Evolutionary conservation across 2,797 vertebrate genomes (phyloP).

Genomic region (Scleropages formosus): DNA sequence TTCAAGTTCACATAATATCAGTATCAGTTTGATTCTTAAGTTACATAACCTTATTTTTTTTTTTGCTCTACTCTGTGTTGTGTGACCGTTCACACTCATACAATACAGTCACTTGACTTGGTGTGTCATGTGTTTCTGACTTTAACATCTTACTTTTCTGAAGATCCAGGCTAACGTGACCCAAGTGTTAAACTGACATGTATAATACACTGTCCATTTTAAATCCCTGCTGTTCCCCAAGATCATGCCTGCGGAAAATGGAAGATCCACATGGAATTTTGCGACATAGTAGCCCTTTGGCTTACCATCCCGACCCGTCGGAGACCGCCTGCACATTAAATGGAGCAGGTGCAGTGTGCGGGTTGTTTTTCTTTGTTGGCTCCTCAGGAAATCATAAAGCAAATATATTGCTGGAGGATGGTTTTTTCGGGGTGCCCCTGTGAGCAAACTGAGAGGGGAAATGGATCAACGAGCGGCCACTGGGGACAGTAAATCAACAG

Average conservation of each 20-base stretch:
- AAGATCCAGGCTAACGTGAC: background rate
- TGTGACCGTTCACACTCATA: too few species aligned
- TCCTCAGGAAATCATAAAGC: conserved; percentile 84
- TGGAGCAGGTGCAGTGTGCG: conserved; percentile 75
- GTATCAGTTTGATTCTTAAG: too few species aligned
- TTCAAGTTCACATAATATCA: too few species aligned
- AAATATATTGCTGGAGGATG: conserved; percentile 79
- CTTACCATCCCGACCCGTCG: conserved; percentile 47
- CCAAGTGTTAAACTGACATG: conserved; percentile 33
- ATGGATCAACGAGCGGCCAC: conserved; percentile 74
- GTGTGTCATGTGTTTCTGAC: background rate
- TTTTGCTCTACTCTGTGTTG: too few species aligned
- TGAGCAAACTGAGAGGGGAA: conserved; percentile 80
- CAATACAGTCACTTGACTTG: too few species aligned
- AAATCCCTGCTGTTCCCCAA: conserved; percentile 41
- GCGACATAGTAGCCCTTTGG: conserved; percentile 53
- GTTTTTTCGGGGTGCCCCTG: conserved; percentile 75
- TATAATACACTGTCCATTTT: conserved; percentile 53
- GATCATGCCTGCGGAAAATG: conserved; percentile 54
- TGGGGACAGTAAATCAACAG: conserved; percentile 81
- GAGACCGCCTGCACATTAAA: conserved; percentile 63
- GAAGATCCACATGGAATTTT: conserved; percentile 67
- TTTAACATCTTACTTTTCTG: background rate
- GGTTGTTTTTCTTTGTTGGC: conserved; percentile 72
- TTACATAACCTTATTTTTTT: too few species aligned